These are phyloP conservation scores for Camelus bactrianus DNA, from an alignment of 2,113 vertebrate genomes.

Conservation along the genomic window DNA sequence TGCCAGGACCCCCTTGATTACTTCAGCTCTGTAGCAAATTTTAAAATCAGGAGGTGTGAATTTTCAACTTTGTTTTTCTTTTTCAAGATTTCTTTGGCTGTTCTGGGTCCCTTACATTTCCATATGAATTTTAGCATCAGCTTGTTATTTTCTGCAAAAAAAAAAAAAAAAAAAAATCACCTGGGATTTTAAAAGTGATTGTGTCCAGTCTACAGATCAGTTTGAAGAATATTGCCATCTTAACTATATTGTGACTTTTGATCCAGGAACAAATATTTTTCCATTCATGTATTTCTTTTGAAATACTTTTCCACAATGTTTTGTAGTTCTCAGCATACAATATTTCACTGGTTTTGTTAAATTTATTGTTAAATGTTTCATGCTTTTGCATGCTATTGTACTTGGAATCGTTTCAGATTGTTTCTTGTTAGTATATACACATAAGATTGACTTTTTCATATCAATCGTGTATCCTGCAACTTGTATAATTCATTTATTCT, in stretches of 20 bases:
- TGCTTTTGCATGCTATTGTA: neutral
- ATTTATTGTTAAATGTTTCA: neutral
- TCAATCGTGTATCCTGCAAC: neutral
- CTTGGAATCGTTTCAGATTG: neutral
- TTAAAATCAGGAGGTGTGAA: neutral
- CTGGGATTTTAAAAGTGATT: neutral
- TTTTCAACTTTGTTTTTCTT: neutral
- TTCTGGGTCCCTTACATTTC: neutral
- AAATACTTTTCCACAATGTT: neutral
- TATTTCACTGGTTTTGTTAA: neutral
- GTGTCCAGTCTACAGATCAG: neutral
- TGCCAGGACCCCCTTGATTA: neutral
- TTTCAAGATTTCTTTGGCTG: neutral
- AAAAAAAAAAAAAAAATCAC: neutral
- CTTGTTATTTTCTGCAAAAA: neutral
- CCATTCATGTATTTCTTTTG: neutral
- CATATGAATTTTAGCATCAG: neutral
- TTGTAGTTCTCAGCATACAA: neutral
- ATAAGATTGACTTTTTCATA: neutral
- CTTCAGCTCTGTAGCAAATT: neutral
- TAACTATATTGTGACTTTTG: neutral
- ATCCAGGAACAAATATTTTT: neutral
- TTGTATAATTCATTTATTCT: neutral
- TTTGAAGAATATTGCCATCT: neutral
- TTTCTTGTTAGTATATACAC: neutral